Base-by-base conservation (phyloP, 2,113 vertebrate species). In the Leucopsar rothschildi region DNA sequence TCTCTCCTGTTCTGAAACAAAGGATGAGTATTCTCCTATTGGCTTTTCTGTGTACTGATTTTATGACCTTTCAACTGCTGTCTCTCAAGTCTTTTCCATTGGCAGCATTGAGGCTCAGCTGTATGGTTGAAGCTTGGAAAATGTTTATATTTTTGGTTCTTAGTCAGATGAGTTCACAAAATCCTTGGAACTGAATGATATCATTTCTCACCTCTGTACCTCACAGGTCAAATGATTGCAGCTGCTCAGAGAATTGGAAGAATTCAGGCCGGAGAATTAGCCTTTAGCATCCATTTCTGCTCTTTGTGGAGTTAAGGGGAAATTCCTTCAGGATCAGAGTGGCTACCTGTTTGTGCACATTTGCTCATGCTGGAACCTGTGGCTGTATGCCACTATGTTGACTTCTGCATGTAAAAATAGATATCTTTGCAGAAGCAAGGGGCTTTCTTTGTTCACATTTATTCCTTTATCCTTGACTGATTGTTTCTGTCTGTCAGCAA, bases 31-130 rank as follows among this genome's bases (percentile, higher is more conserved):
- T n/a, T 66, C 39, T 89, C 31, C 60, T 89, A 6, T 37, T 72
- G 78, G 27, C 33, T 90, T 95, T 86, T 68, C 61, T 78, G 31
- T 40, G 47, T 75, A 83, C 90, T 81, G 75, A 88, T 94, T 96
- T 93, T 82, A 47, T 64, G 69, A 77, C 68, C 64, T 95, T 94
- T 90, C 68, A 90, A 28, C 13, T 1, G 5, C 64, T 94, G 68
- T 70, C 85, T 83, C 64, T 88, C 82, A 92, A 35, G 80, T 88
- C 64, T 92, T 64, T 64, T 75, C 14, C 68, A 64, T 49, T 77
- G 64, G 64, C 44, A 68, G 47, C 76, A 83, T 88, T 83, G 8
- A 82, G 52, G 52, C 42, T 56, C 79, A 55, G 40, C 53, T 52
- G 9, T 37, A 29, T 24, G 49, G 49, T n/a, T 0, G 4, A 37